Evolutionary conservation across 2,113 vertebrate species (phyloP).

Genomic region (Nestor notabilis): DNA sequence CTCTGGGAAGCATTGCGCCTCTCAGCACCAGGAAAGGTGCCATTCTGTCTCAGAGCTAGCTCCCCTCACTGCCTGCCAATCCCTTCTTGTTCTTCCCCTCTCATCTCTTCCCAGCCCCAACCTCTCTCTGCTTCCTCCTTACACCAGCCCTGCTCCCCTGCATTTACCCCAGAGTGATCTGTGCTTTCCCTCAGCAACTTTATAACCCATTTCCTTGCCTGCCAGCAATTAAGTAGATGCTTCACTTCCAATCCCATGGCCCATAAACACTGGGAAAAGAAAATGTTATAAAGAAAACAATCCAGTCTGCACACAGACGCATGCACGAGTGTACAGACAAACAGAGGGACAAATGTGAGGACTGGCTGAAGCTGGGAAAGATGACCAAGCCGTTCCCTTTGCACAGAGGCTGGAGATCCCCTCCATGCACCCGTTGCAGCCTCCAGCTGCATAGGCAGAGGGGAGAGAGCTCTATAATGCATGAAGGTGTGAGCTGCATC

Average conservation of each 20-base stretch:
- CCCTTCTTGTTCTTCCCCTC: neutral
- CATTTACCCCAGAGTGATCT: conserved; percentile 28
- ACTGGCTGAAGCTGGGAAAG: neutral
- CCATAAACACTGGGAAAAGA: conserved; percentile 20
- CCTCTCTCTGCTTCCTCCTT: neutral
- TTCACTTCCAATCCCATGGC: conserved; percentile 51
- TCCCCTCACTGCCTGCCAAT: neutral
- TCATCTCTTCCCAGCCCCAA: neutral
- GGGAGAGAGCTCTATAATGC: rapidly evolving
- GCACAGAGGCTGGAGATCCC: neutral
- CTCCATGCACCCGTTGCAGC: rapidly evolving
- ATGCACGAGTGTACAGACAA: neutral
- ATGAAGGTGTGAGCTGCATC: rapidly evolving
- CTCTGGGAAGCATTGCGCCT: neutral
- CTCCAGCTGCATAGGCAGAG: rapidly evolving
- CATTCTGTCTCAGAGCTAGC: neutral
- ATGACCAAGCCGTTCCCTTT: rapidly evolving
- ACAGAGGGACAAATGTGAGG: neutral
- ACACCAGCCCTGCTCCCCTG: neutral
- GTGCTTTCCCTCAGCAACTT: conserved; percentile 54
- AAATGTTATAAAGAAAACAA: neutral
- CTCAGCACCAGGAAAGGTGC: neutral
- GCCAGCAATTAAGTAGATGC: conserved; percentile 55
- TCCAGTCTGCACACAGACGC: neutral
- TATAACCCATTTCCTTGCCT: conserved; percentile 49